Evolutionary conservation across 2,888 invertebrate genomes (phyloP).

Genomic region (Andrena chrysosceles): DNA sequence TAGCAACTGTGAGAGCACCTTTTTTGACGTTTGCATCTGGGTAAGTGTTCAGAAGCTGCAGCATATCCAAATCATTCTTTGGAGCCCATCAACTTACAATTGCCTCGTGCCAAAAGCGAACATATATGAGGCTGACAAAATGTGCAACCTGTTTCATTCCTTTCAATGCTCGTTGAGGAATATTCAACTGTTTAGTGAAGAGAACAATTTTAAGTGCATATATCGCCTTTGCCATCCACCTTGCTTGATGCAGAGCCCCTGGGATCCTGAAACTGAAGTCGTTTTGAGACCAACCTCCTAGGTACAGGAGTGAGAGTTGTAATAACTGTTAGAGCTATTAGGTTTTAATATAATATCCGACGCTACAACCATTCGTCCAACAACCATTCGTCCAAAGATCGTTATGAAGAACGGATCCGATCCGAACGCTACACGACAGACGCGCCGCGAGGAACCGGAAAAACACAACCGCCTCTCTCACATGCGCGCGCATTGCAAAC

Average conservation of each 20-base stretch:
- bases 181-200: slow-evolving; percentile 3
- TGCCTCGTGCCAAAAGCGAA: slow-evolving; percentile 3
- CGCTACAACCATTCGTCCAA: too few relatives aligned
- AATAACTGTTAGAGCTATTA: too few relatives aligned
- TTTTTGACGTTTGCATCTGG: slow-evolving; percentile 3
- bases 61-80: not conserved
- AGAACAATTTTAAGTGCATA: slow-evolving; percentile 3
- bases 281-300: slow-evolving; percentile 1
- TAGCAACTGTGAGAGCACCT: too few relatives aligned
- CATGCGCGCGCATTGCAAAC: too few relatives aligned
- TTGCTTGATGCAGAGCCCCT: slow-evolving; percentile 3
- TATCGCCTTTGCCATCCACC: slow-evolving; percentile 3
- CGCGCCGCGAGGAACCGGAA: too few relatives aligned
- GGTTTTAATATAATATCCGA: too few relatives aligned
- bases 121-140: slow-evolving; percentile 3
- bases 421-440: too few relatives aligned
- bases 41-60: slow-evolving; percentile 3
- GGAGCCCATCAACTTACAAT: not conserved
- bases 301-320: slow-evolving; percentile 3
- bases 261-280: slow-evolving; percentile 3
- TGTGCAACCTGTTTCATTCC: slow-evolving; percentile 3
- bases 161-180: not conserved
- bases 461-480: too few relatives aligned
- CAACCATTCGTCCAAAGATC: too few relatives aligned
- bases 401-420: too few relatives aligned